These are phyloP conservation scores for Ochotona curzoniae DNA, from an alignment of 2,113 vertebrate genomes.

Conservation along the genomic window DNA sequence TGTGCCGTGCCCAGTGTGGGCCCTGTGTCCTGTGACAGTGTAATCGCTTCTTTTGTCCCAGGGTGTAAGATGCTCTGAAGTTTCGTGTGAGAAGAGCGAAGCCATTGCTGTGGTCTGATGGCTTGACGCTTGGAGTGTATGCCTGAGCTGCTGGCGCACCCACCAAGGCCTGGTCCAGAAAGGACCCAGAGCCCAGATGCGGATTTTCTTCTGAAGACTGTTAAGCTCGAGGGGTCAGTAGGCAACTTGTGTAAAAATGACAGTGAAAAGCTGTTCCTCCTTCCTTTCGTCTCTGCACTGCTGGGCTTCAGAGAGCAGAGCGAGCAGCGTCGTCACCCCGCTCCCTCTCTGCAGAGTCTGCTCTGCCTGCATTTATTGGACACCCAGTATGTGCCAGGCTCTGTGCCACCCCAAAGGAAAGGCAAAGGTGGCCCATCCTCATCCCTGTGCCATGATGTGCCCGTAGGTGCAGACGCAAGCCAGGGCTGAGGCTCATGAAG, in stretches of 20 bases:
- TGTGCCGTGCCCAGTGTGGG: too few relatives aligned
- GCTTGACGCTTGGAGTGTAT: rapidly evolving
- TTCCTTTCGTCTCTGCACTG: neutral
- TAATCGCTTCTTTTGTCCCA: neutral
- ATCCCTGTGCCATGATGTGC: rapidly evolving
- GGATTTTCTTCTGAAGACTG: neutral
- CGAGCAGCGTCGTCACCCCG: rapidly evolving
- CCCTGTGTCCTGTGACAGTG: neutral
- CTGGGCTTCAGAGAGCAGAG: neutral
- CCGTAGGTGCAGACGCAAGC: too few relatives aligned
- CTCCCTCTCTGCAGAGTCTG: neutral
- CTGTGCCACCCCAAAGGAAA: neutral
- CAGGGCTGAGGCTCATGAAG: too few relatives aligned
- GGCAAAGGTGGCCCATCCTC: neutral
- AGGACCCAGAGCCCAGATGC: neutral
- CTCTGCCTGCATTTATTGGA: neutral
- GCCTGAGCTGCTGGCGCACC: rapidly evolving
- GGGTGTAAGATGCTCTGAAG: neutral
- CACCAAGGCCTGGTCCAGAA: rapidly evolving
- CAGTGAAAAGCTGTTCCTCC: neutral
- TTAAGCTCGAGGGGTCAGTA: too few relatives aligned
- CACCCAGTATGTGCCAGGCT: conserved; percentile 36
- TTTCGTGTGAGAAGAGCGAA: neutral
- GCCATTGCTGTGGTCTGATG: neutral
- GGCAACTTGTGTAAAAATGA: neutral